Evolutionary conservation across 2,888 invertebrate species (phyloP).

Genomic region (Brachypalpus laphriformis): DNA sequence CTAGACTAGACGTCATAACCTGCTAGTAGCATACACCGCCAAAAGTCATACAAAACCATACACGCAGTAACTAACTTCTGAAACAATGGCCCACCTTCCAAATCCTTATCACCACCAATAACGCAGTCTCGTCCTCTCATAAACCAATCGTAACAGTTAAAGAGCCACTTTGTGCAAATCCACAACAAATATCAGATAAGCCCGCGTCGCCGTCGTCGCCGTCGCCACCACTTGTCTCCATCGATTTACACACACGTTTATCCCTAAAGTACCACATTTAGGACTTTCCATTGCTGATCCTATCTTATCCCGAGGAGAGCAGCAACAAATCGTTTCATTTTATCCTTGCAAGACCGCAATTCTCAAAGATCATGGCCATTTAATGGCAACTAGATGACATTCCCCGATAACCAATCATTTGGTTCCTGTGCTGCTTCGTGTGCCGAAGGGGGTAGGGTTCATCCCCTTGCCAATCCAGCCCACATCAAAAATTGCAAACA

Average conservation of each 20-base stretch:
- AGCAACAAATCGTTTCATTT: conserved; percentile 60
- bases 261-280: conserved; percentile 60
- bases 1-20: too few species aligned
- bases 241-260: conserved; percentile 59
- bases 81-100: not conserved
- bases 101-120: not conserved
- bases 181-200: conserved; percentile 69
- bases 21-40: too few species aligned
- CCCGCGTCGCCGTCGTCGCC: not conserved
- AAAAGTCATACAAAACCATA: not conserved
- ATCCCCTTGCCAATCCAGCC: conserved; percentile 18
- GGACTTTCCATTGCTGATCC: conserved; percentile 56
- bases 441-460: not conserved
- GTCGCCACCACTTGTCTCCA: conserved; percentile 12
- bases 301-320: conserved; percentile 46
- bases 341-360: conserved; percentile 54
- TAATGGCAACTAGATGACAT: conserved; percentile 65
- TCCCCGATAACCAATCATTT: conserved; percentile 58
- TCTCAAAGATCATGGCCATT: conserved; percentile 68
- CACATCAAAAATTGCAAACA: conserved; percentile 69
- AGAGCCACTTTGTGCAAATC: conserved; percentile 62
- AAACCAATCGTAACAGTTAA: conserved; percentile 55
- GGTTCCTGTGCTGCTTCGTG: not conserved
- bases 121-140: conserved; percentile 13
- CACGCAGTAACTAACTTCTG: not conserved